phyloP scores from a whole-genome alignment of 2,797 vertebrate species.

The Clarias platycephalus region DNA sequence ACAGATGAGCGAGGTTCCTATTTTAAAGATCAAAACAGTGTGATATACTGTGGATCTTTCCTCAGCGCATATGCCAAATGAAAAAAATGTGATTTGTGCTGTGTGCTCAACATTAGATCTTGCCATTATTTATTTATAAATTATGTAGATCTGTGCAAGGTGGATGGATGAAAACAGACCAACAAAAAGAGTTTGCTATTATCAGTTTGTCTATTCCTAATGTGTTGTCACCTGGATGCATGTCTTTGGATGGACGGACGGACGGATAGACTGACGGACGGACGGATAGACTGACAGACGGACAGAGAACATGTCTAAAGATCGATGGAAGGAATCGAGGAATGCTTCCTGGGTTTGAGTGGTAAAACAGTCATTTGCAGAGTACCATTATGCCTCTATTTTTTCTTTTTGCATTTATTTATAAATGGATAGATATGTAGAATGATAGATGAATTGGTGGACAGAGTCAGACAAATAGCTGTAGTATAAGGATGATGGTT shows the following conservation, averaged over 20 bases:
- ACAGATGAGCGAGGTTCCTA: slow-evolving; percentile 23
- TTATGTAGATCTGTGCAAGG: not conserved
- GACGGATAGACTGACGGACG: not conserved
- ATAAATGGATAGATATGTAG: not conserved
- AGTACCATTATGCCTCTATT: not conserved
- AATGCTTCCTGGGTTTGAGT: too few relatives aligned
- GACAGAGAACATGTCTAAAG: not conserved
- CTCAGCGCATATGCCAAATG: not conserved
- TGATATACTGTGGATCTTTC: not conserved
- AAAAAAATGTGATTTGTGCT: not conserved
- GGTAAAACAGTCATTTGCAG: too few relatives aligned
- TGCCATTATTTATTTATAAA: not conserved
- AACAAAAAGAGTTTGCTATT: not conserved
- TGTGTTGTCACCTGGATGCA: not conserved
- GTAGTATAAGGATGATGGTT: not conserved
- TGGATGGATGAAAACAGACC: not conserved
- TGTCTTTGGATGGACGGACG: too few relatives aligned
- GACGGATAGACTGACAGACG: not conserved
- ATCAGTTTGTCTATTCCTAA: not conserved
- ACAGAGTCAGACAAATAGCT: not conserved
- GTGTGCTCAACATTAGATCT: not conserved
- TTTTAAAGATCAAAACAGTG: slow-evolving; percentile 11
- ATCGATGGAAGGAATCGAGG: not conserved
- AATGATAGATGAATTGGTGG: not conserved
- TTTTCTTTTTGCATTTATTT: not conserved